phyloP scores from a whole-genome alignment of 2,113 vertebrate genomes.

The Ovis canadensis region DNA sequence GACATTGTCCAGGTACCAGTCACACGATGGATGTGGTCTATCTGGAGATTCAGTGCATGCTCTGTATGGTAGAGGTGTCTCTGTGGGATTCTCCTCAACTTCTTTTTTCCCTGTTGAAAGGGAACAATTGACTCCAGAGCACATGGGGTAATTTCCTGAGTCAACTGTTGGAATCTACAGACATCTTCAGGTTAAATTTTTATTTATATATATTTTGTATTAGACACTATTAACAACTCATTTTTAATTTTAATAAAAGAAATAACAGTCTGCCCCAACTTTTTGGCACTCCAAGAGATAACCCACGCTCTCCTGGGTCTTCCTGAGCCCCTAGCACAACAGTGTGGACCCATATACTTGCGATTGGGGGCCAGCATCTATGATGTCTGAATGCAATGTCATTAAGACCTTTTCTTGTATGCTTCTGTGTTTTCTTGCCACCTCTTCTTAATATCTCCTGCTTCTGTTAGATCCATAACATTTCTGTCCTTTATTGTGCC shows the following conservation, averaged over 20 bases:
- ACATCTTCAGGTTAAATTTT: background rate
- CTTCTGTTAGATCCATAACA: background rate
- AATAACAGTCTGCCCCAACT: background rate
- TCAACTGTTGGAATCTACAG: background rate
- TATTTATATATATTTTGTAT: background rate
- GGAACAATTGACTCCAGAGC: background rate
- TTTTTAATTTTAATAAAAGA: background rate
- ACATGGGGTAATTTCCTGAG: background rate
- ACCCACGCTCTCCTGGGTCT: rapidly evolving
- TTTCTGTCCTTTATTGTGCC: too few relatives aligned
- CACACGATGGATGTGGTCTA: background rate
- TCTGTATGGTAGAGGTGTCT: background rate
- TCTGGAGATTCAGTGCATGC: background rate
- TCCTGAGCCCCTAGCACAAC: background rate
- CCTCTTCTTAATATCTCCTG: background rate
- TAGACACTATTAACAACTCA: background rate
- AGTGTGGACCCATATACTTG: background rate
- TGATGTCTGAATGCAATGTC: background rate
- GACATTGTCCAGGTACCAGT: rapidly evolving
- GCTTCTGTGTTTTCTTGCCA: background rate
- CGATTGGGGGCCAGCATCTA: background rate
- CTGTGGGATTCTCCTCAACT: background rate
- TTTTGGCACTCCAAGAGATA: background rate
- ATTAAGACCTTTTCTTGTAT: background rate
- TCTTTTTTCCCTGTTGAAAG: background rate